Base-by-base conservation (phyloP, 2,113 vertebrate species). In the Hiodon tergisus region DNA sequence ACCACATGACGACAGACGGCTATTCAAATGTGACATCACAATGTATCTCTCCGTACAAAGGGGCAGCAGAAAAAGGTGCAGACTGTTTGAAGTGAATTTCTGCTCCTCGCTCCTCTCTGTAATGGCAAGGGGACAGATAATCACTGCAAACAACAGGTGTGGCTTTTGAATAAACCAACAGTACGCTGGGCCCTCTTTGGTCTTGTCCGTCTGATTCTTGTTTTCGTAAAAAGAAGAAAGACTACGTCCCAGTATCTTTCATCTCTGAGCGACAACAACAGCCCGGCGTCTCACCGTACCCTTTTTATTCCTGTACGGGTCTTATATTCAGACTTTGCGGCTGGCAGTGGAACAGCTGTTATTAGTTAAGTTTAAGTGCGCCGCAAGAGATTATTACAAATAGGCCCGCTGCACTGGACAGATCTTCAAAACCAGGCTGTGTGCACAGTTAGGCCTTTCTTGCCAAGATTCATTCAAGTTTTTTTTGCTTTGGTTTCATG, bases 71-170 rank as follows among this genome's bases (percentile, higher is more conserved):
- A 14, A 63, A 47, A 14, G 46, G 46, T 51, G 54, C 14, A 68
- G 52, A 67, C 73, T 68, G 54, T 58, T 74, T 74, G 70, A 71
- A 71, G 70, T 71, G 57, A 71, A 48, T 59, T 59, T 71, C 57
- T 59, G 13, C 70, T 59, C 70, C 17, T 48, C 31, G 70, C 13
- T 47, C 13, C 63, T 66, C 62, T 67, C 73, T 74, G 11, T 75
- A 55, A 14, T 75, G 52, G 57, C 50, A 54, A 67, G 52, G 65
- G 54, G 31, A 57, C 53, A 66, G 73, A 75, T 75, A 75, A 75
- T 75, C 52, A 75, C 73, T 68, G 65, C 73, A 67, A 75, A 75
- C 73, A 75, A 57, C 73, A 75, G 73, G 73, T 75, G 73, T 75
- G 73, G 73, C 73, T 75, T 75, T 75, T 75, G 63, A 75, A 75